Evolutionary conservation across 2,888 invertebrate genomes (phyloP), one percentile per base, ranked within the genome.

Genomic region (Archaeoteleia sp.): DNA sequence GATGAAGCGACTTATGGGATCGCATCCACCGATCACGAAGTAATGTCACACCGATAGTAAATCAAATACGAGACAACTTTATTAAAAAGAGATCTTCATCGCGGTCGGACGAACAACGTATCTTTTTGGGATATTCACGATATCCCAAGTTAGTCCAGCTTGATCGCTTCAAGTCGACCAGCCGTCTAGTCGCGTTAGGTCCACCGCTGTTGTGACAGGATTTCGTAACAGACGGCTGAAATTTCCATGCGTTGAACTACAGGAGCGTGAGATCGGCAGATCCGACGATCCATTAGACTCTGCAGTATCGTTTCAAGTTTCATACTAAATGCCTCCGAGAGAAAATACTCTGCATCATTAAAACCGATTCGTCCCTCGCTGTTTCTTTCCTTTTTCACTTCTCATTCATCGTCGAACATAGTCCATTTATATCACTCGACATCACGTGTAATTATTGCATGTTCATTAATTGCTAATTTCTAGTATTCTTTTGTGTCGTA

Each of bases 231-330:
- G 71, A 29, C 48, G 43, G 25, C 34, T 51, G 53, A 67, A 72
- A 73, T 74, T 72, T 67, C 37, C 32, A 70, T 53, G 58, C 60
- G 49, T 37, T 55, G 60, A 67, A 51, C 71, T 48, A 70, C 43
- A 62, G 54, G 65, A 79, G 70, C 77, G 76, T 75, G 75, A 76
- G 78, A 76, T 75, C 73, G 70, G 72, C 40, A 51, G 54, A 55
- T 62, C 58, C 32, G 39, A 57, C 58, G 61, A 68, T 66, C 67
- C 55, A 67, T 69, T 69, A 69, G 67, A 68, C 67, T 42, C 49
- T 45, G 34, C 17, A 39, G 15, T 43, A 42, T 39, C 54, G 60
- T 58, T 66, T 60, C 66, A 51, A 51, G 32, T 69, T 69, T 60
- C 60, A 68, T 15, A 30, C n/a, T 27, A 5, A 49, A 12, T 53